Evolutionary conservation across 2,888 invertebrate species (phyloP), one percentile per base, ranked within the genome.

Genomic region (Drosophila phalerata): DNA sequence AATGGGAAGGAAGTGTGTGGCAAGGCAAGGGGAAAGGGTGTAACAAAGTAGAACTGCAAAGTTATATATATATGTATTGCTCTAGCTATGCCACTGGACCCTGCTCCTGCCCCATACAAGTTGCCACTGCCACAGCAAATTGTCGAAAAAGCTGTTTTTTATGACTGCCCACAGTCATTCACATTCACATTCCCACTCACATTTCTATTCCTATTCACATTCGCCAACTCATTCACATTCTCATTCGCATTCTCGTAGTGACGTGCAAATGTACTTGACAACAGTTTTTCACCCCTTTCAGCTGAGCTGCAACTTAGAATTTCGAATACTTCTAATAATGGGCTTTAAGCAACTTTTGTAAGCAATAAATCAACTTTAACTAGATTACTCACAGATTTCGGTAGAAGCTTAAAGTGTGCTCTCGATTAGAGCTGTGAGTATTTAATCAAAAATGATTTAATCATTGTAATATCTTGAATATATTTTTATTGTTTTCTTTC

Each of bases 231-330:
- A 67, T n/a, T 63, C 63, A 13, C 47, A 56, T 56, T 63, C 62
- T 6, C 28, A 53, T 25, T 53, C 76, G 22, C 61, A 61, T 69
- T 49, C 58, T 58, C 65, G 34, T 48, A 57, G 76, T 74, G 83
- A 81, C 73, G 79, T 87, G 87, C 77, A 81, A 85, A 84, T 86
- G 81, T 81, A 81, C 79, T 73, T 72, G 71, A 79, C 74, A 79
- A 66, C 53, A 34, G 22, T 49, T 70, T 67, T 60, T 55, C 58
- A 66, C 66, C 40, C 37, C 25, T 30, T 43, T 22, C 15, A 28
- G 38, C n/a, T 68, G 48, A 56, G 68, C 40, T 47, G 32, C n/a
- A 57, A 49, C 56, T 61, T 57, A 17, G 47, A 62, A 62, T 49
- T 37, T 32, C 42, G n/a, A 43, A 15, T 22, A 22, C 42, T 15